phyloP scores from a whole-genome alignment of 2,888 invertebrate species.

The Sminthurides aquaticus region DNA sequence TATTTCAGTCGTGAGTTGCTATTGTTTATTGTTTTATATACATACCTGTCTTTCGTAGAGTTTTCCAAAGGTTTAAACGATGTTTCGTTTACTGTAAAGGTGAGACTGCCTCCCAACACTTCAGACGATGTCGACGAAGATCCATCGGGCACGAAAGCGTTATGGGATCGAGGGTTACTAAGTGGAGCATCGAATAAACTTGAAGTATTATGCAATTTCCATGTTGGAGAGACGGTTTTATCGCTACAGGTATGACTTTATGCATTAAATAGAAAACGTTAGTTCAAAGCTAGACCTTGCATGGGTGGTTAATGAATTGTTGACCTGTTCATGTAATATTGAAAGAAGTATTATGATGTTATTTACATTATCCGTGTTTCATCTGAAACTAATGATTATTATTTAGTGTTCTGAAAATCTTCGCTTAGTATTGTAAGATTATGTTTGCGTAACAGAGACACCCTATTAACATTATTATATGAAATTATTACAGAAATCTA shows the following conservation, averaged over 20 bases:
- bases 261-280: no score
- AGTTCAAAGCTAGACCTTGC: no score
- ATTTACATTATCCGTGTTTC: slow-evolving; percentile 43
- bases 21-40: no score
- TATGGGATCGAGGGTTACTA: slow-evolving; percentile 81
- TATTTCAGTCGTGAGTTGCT: slow-evolving; percentile 66
- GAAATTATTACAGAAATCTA: slow-evolving; percentile 60
- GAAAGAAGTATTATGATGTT: no score
- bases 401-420: slow-evolving; percentile 1
- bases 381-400: slow-evolving; percentile 41
- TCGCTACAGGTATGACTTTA: slow-evolving; percentile 62
- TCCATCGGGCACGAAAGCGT: slow-evolving; percentile 93
- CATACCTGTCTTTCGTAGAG: neutral
- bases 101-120: slow-evolving; percentile 77
- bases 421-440: no score
- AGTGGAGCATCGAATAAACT: slow-evolving; percentile 98
- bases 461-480: no score
- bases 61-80: neutral
- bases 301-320: no score
- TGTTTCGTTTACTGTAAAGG: no score
- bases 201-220: slow-evolving; percentile 84
- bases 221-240: slow-evolving; percentile 90
- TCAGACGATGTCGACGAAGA: slow-evolving; percentile 99
- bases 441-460: no score
- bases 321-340: no score